These are phyloP conservation scores for Yoshiicerus persimilis DNA, from an alignment of 1,140 invertebrate genomes.

Conservation along the genomic window DNA sequence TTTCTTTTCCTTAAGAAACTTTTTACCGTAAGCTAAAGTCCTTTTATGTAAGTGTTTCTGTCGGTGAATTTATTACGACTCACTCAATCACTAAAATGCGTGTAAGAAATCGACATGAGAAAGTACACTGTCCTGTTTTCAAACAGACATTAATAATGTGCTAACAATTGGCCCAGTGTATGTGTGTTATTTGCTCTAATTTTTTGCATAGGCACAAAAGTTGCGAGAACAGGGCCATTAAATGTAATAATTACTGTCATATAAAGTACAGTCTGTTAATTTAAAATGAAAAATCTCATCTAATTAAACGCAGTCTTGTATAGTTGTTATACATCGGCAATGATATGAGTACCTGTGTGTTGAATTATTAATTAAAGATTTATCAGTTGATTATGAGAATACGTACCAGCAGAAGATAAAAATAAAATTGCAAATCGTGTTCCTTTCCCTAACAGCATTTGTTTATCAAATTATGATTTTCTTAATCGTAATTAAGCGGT, in stretches of 20 bases:
- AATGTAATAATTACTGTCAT: background rate
- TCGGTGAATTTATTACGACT: conserved; percentile 1
- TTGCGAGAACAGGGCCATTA: background rate
- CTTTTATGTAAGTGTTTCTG: background rate
- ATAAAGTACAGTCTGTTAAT: background rate
- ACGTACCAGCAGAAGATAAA: background rate
- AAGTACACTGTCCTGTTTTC: background rate
- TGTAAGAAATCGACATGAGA: background rate
- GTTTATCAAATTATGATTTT: background rate
- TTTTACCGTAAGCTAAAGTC: conserved; percentile 5
- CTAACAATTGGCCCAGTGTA: background rate
- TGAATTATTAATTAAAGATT: too few species aligned
- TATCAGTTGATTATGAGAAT: background rate
- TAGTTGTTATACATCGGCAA: background rate
- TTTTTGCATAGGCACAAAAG: background rate
- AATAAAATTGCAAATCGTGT: background rate
- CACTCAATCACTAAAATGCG: background rate
- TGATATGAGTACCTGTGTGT: too few species aligned
- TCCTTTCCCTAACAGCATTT: background rate
- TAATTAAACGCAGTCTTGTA: background rate
- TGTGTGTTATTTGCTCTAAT: background rate
- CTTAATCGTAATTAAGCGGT: background rate
- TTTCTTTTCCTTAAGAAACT: background rate
- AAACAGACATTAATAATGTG: background rate
- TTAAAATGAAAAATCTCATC: background rate